Base-by-base conservation (phyloP, 2,797 vertebrate genomes). In the Macropodus opercularis region DNA sequence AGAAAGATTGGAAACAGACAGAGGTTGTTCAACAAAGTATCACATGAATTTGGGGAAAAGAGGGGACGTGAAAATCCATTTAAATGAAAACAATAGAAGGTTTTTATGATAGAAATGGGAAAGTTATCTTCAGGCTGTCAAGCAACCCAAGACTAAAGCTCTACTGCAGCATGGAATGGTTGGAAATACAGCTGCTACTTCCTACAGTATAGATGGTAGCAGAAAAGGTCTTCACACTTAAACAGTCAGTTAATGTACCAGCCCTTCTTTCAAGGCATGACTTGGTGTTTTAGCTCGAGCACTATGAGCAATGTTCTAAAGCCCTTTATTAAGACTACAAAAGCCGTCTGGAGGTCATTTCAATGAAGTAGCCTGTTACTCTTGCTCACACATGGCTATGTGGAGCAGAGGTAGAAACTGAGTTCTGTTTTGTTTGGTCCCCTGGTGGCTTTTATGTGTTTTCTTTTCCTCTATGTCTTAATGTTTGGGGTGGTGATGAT, bases 1-100 rank as follows among this genome's bases (percentile, higher is more conserved):
- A 67, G 49, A 64, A 59, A 78, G 59, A 64, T 32, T 21, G 41
- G 61, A 67, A 50, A 60, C 22, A 43, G 60, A 72, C 35, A 34
- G 49, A 70, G 39, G 32, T 63, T 36, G 49, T 59, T 63, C 19
- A 39, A 39, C 8, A 9, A 58, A 52, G 65, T 38, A 66, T 57
- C 46, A 49, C 59, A 69, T 48, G 36, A 55, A 63, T 23, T 41
- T 17, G 31, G 57, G 31, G 54, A 72, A 80, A 75, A 46, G 31
- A 13, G 32, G 29, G 35, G 70, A 62, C 49, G 6, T 36, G 35
- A 42, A 17, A 19, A 35, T 12, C 13, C 44, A 14, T 23, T 34
- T 56, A 57, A 29, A 66, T 34, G 22, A 19, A 63, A 72, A 49
- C 29, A 42, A 23, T 13, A 6, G 38, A 21, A 19, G 12, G 0